These are phyloP conservation scores for Parazoanthus atlanticus DNA, from an alignment of 92 coral and sea anemone genomes.

Conservation along the genomic window DNA sequence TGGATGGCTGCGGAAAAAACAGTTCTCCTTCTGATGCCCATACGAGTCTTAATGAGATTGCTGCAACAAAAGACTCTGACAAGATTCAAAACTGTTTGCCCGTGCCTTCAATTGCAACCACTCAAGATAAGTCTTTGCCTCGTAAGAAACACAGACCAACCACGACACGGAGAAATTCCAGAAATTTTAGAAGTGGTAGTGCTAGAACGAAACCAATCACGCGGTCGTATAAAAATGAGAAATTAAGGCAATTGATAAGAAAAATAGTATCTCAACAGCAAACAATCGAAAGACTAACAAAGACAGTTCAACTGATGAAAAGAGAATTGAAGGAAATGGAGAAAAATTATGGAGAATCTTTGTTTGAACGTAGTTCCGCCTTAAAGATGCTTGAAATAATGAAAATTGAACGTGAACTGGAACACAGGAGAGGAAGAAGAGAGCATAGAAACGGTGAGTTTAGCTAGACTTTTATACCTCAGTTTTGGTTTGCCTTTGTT, in stretches of 20 bases:
- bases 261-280: background rate
- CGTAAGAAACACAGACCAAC: background rate
- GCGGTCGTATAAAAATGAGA: too few species aligned
- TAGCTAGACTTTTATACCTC: too few species aligned
- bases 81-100: too few species aligned
- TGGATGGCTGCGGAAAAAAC: too few species aligned
- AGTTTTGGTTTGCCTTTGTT: too few species aligned
- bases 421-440: conserved; percentile 10
- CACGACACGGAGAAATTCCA: background rate
- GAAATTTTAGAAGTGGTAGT: background rate
- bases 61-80: background rate
- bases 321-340: conserved; percentile 7
- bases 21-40: too few species aligned
- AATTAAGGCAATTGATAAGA: too few species aligned
- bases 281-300: background rate
- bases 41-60: too few species aligned
- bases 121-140: background rate
- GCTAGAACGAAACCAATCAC: background rate
- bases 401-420: conserved; percentile 11
- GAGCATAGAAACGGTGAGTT: background rate
- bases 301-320: background rate
- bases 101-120: too few species aligned
- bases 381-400: background rate
- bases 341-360: conserved; percentile 16
- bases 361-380: conserved; percentile 30